Evolutionary conservation across 2,797 vertebrate species (phyloP), one percentile per base, ranked within the genome.

Genomic region (Gambusia yucatana): DNA sequence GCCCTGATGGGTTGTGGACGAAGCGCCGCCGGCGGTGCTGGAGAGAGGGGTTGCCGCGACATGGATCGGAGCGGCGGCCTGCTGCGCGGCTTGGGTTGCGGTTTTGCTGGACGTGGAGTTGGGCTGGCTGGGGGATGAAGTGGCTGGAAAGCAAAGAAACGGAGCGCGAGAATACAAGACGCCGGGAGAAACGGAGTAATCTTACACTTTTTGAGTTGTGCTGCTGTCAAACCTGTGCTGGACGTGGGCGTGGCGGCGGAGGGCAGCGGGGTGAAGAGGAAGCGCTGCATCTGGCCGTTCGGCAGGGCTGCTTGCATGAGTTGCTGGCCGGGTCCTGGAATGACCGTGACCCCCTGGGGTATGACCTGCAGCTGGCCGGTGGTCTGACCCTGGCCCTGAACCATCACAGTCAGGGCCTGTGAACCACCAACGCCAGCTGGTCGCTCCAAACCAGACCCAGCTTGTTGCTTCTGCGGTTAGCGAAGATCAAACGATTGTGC

Each of bases 261-360:
- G 11, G 95, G 90, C n/a, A 97, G 41, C 0, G 98, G 97, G 0
- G 98, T 99, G 90, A 99, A 99, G 61, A 99, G 97, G 92, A 99
- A 99, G 44, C 98, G 97, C 77, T 99, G 98, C 82, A 99, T 96
- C 77, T 98, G 98, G 72, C 98, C 98, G 52, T 98, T 99, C 43
- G 98, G 98, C 93, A 99, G 96, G 0, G 97, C 96, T 2, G 98
- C 98, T 94, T 99, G 98, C 98, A 99, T 99, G 77, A 99, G 96
- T 88, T 99, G 98, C 91, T 99, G 98, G 22, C 98, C 98, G 0
- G 97, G 97, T 22, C 97, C 97, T 22, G 98, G 98, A 92, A 99
- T 98, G 79, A 99, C 93, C 0, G 98, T 97, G 82, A 99, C 96
- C 50, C 98, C 98, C 72, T 97, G 97, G 89, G 98, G 98, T 90